Conservation (phyloP, 2,888 invertebrate genomes). For the Byasa hedistus region DNA sequence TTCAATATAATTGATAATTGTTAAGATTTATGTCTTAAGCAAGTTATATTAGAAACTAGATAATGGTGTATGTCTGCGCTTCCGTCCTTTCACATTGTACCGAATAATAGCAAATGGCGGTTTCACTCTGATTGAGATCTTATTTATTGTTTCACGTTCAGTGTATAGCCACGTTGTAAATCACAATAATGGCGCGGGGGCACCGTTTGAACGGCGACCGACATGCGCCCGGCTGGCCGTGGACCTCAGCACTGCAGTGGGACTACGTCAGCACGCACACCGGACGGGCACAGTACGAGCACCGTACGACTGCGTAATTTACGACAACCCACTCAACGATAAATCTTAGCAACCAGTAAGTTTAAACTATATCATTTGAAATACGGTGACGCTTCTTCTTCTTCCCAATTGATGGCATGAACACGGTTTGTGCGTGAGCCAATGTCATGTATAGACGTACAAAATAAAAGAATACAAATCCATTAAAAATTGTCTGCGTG, state of each 20-base stretch:
- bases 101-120: slow-evolving; percentile 63
- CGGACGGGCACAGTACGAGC: too few species aligned
- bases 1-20: too few species aligned
- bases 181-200: slow-evolving; percentile 44
- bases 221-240: slow-evolving; percentile 6
- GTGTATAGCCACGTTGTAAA: slow-evolving; percentile 42
- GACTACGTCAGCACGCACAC: neutral
- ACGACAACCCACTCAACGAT: slow-evolving; percentile 1
- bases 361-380: too few species aligned
- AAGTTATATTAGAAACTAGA: slow-evolving; percentile 7
- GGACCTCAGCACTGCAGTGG: slow-evolving; percentile 1
- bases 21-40: too few species aligned
- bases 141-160: slow-evolving; percentile 74
- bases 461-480: too few species aligned
- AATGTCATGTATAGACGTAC: too few species aligned
- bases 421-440: too few species aligned
- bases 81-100: slow-evolving; percentile 28
- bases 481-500: too few species aligned
- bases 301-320: neutral
- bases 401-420: too few species aligned
- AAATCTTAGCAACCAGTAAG: neutral
- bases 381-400: too few species aligned
- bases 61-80: slow-evolving; percentile 13
- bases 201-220: slow-evolving; percentile 21
- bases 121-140: slow-evolving; percentile 74